Evolutionary conservation across 2,888 invertebrate species (phyloP).

Genomic region (Epiblema foenella): DNA sequence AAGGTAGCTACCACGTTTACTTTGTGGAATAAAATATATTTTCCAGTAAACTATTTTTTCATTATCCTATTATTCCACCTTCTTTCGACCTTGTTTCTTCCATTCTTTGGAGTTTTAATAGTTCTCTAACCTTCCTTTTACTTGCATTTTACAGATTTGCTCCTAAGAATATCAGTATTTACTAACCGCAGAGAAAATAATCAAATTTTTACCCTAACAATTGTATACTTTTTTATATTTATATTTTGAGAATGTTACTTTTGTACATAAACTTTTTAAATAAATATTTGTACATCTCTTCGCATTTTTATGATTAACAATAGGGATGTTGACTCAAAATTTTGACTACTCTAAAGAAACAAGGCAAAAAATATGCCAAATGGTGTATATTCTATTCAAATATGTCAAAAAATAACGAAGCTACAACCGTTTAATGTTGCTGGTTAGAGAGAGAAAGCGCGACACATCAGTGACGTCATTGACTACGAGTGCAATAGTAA

Average conservation of each 20-base stretch:
- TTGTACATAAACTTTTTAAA: constrained; percentile 23
- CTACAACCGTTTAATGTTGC: no score
- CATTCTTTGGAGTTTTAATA: constrained; percentile 46
- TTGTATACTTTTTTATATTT: constrained; percentile 31
- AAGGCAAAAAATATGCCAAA: no score
- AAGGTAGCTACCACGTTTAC: constrained; percentile 49
- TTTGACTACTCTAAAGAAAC: no score
- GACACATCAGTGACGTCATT: no score
- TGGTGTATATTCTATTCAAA: no score
- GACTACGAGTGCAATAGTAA: no score
- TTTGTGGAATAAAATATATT: constrained; percentile 61
- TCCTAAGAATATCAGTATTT: constrained; percentile 82
- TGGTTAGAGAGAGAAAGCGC: no score
- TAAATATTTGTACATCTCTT: constrained; percentile 12
- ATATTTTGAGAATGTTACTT: constrained; percentile 33
- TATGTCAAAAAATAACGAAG: no score
- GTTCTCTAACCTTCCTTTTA: constrained; percentile 32
- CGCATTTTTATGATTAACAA: constrained; percentile 13
- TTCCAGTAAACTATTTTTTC: constrained; percentile 49
- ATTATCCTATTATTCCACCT: constrained; percentile 50
- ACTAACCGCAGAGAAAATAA: constrained; percentile 54
- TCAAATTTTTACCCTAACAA: constrained; percentile 16
- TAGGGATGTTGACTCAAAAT: no score
- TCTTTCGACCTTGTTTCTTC: constrained; percentile 46
- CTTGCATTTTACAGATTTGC: constrained; percentile 75